Evolutionary conservation across 2,888 invertebrate genomes (phyloP).

Genomic region (Cerceris rybyensis): DNA sequence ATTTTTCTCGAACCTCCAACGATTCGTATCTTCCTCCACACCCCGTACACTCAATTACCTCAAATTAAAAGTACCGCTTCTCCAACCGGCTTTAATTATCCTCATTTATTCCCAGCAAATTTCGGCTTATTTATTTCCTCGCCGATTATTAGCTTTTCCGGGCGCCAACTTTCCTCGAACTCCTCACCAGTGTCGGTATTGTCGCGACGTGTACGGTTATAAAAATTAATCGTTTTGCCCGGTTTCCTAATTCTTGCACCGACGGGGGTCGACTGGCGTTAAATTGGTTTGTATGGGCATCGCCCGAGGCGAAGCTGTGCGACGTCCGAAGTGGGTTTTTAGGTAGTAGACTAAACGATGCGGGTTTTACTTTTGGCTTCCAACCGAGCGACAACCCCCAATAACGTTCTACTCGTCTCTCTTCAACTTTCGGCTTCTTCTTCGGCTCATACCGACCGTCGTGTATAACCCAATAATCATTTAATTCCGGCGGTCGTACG

Average conservation of each 20-base stretch:
- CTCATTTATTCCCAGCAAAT: constrained; percentile 16
- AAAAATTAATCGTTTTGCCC: constrained; percentile 77
- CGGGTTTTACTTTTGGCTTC: constrained; percentile 55
- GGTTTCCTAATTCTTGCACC: constrained; percentile 73
- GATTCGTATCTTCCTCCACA: neutral
- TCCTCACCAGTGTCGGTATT: neutral
- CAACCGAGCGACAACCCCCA: constrained; percentile 32
- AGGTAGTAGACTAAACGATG: constrained; percentile 56
- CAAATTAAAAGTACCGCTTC: constrained; percentile 23
- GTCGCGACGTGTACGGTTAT: constrained; percentile 63
- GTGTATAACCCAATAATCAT: constrained; percentile 80
- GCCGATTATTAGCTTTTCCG: constrained; percentile 54
- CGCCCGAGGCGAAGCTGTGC: constrained; percentile 40
- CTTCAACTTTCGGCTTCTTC: constrained; percentile 25
- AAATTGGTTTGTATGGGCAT: constrained; percentile 74
- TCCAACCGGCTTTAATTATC: constrained; percentile 29
- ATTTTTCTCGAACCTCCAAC: neutral
- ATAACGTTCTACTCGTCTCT: neutral
- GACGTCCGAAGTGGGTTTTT: constrained; percentile 56
- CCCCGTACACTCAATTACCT: neutral
- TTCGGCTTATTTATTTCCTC: constrained; percentile 27
- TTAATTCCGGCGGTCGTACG: constrained; percentile 81
- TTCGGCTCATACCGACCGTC: constrained; percentile 55
- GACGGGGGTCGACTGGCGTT: constrained; percentile 50
- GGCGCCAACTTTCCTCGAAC: constrained; percentile 46